phyloP scores from a whole-genome alignment of 2,113 vertebrate species.

The Harpagus bidentatus region DNA sequence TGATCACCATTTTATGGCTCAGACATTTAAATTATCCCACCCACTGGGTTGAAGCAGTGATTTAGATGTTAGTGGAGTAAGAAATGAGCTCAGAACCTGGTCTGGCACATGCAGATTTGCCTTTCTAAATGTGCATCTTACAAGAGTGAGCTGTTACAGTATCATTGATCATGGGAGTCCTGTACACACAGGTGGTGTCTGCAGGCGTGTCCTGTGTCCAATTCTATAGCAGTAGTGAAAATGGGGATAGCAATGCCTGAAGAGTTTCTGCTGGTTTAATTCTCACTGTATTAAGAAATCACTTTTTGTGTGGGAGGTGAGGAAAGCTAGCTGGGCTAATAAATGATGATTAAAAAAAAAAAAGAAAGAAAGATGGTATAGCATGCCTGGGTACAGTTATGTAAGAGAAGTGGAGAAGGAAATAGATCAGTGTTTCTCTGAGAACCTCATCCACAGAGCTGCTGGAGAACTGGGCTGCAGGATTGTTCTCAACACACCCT shows the following conservation, averaged over 20 bases:
- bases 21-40: constrained; percentile 17
- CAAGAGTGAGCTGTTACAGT: neutral
- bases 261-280: neutral
- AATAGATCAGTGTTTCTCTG: constrained; percentile 39
- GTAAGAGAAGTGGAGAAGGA: constrained; percentile 54
- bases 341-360: neutral
- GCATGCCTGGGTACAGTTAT: constrained; percentile 52
- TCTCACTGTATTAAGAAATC: neutral
- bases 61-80: neutral
- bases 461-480: constrained; percentile 26
- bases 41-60: neutral
- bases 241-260: neutral
- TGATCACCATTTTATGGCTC: neutral
- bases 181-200: neutral
- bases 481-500: constrained; percentile 46
- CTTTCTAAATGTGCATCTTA: neutral
- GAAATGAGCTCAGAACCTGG: neutral
- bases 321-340: constrained; percentile 42
- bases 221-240: neutral
- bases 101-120: neutral
- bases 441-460: constrained; percentile 28
- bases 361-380: neutral
- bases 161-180: rapidly evolving
- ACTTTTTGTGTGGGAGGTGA: constrained; percentile 40
- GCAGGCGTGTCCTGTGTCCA: neutral